These are phyloP conservation scores for Drosophila pruinosa DNA, from an alignment of 1,140 invertebrate genomes.

Conservation along the genomic window DNA sequence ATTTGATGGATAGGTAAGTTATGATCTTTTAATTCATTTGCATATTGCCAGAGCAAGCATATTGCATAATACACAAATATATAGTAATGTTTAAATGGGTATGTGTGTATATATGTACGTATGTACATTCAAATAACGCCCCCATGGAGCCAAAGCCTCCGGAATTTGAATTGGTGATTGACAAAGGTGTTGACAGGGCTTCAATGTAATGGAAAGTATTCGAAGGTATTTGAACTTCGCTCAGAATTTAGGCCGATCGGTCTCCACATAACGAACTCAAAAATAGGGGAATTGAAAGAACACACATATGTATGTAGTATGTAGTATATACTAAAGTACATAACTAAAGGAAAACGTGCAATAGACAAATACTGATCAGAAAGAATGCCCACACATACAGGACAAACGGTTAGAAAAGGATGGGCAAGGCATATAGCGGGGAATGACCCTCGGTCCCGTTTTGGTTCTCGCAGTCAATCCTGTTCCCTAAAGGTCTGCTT, in stretches of 20 bases:
- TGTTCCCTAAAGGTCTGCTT: slow-evolving; percentile 19
- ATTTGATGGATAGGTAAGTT: slow-evolving; percentile 44
- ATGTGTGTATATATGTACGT: not conserved
- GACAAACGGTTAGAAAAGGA: slow-evolving; percentile 69
- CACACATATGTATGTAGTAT: not conserved
- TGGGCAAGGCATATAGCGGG: slow-evolving; percentile 38
- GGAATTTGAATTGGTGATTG: slow-evolving; percentile 45
- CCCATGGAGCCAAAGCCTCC: slow-evolving; percentile 1
- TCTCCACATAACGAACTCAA: slow-evolving; percentile 3
- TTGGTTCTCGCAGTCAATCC: slow-evolving; percentile 32
- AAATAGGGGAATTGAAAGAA: slow-evolving; percentile 37
- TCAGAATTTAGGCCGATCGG: slow-evolving; percentile 19
- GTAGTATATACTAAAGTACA: slow-evolving; percentile 34
- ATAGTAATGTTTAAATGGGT: not conserved
- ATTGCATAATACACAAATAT: not conserved
- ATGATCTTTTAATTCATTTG: slow-evolving; percentile 33
- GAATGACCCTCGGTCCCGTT: slow-evolving; percentile 48
- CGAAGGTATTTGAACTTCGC: slow-evolving; percentile 42
- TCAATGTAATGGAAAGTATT: too few species aligned
- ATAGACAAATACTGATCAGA: slow-evolving; percentile 69
- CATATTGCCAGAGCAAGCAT: slow-evolving; percentile 1
- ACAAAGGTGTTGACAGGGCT: slow-evolving; percentile 35
- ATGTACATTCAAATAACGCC: too few species aligned
- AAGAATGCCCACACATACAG: slow-evolving; percentile 26
- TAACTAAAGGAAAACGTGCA: slow-evolving; percentile 21